Base-by-base conservation (phyloP, 2,888 invertebrate species). In the Trichacis sp. region DNA sequence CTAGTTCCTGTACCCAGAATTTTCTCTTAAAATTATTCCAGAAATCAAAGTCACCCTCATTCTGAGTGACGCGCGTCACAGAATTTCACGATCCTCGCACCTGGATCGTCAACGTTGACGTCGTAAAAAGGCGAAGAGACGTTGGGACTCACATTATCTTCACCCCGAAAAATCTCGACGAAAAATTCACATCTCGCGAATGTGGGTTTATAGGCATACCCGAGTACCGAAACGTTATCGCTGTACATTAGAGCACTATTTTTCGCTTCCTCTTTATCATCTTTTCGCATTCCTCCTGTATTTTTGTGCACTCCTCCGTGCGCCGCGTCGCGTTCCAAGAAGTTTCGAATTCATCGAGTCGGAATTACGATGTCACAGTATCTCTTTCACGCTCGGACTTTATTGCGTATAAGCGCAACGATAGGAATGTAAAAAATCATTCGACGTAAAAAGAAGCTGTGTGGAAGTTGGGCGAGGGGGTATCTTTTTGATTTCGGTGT, bases 211-310 rank as follows among this genome's bases (percentile, higher is more conserved):
- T 47, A 19, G 24, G 18, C 46, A 47, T n/a, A 47, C 11, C 33
- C 46, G 20, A 47, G 20, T 15, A 29, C 29, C 46, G 11, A 47
- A 47, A 20, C 46, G 46, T 47, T 47, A 47, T 47, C 46, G 46
- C n/a, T 24, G 46, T 47, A 20, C 46, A 47, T 47, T 47, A 47
- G 46, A 29, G 29, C 46, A 14, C 29, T 47, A 29, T 19, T 47
- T 47, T 47, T 29, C 46, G 46, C 46, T 29, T 47, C 46, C 18
- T 42, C 15, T 15, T 5, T 14, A 17, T 42, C 42, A 42, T 15
- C 18, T 9, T 9, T 5, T 18, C 42, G 15, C 42, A 15, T 9
- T 18, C 42, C 12, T 33, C 33, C 11, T 33, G 33, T 33, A 33
- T 33, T 33, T 24, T n/a, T n/a, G 24, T 24, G 8, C 8, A 5